These are phyloP conservation scores for Tenualosa thibaudeaui DNA, from an alignment of 2,797 vertebrate species.

Conservation along the genomic window DNA sequence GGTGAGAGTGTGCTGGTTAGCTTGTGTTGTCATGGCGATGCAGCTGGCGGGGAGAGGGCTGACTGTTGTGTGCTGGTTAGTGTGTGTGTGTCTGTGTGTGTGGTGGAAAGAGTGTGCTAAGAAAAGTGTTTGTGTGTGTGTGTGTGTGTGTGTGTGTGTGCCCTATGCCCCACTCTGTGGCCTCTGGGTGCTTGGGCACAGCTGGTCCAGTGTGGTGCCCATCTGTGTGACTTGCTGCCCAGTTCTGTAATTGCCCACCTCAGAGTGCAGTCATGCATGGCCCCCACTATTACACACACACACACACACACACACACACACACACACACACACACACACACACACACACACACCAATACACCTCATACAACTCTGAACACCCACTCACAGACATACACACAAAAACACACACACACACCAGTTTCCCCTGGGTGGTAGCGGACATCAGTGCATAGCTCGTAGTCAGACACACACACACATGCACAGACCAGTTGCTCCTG, in stretches of 20 bases:
- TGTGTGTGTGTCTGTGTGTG: neutral
- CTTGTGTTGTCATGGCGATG: neutral
- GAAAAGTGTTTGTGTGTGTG: conserved; percentile 27
- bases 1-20: neutral
- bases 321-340: neutral
- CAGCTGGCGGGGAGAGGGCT: too few species aligned
- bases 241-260: conserved; percentile 49
- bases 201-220: conserved; percentile 17
- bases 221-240: conserved; percentile 1
- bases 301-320: neutral
- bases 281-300: neutral
- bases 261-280: conserved; percentile 43
- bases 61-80: neutral
- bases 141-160: conserved; percentile 29
- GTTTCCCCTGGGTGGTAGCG: neutral
- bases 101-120: too few species aligned
- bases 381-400: too few species aligned
- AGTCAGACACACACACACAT: neutral
- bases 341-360: neutral
- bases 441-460: neutral
- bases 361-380: neutral
- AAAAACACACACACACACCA: neutral
- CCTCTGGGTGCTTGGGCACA: conserved; percentile 27
- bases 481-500: neutral
- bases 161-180: neutral